Conservation (phyloP, 2,888 invertebrate genomes). For the Watsonalla binaria region DNA sequence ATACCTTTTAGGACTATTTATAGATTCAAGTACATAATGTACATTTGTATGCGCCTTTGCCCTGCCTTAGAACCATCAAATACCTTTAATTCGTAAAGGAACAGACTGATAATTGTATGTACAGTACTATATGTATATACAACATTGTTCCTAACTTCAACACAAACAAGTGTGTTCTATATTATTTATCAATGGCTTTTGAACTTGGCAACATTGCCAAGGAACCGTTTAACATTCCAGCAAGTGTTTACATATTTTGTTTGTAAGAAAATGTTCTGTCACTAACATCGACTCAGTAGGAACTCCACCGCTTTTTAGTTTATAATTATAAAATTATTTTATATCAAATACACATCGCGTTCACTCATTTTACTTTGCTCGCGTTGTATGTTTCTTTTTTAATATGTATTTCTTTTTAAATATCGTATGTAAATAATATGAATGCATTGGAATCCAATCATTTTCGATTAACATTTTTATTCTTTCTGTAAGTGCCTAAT, state of each 20-base stretch:
- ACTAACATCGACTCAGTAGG: slow-evolving; percentile 21
- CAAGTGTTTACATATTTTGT: slow-evolving; percentile 2
- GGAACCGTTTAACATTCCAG: slow-evolving; percentile 4
- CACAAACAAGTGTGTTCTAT: background rate
- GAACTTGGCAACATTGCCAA: slow-evolving; percentile 1
- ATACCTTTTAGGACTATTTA: background rate
- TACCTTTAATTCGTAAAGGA: background rate
- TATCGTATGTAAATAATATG: slow-evolving; percentile 25
- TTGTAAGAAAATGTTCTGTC: slow-evolving; percentile 8
- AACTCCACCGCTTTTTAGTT: slow-evolving; percentile 20
- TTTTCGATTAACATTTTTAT: slow-evolving; percentile 33
- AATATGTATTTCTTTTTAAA: background rate
- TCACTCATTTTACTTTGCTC: slow-evolving; percentile 11
- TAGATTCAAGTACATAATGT: background rate
- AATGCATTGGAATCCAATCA: slow-evolving; percentile 42
- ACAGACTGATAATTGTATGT: background rate
- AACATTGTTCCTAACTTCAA: background rate
- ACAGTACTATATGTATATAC: background rate
- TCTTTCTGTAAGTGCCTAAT: slow-evolving; percentile 21
- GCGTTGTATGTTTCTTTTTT: slow-evolving; percentile 1
- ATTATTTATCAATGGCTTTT: slow-evolving; percentile 1
- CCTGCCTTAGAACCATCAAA: background rate
- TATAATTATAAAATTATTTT: slow-evolving; percentile 8
- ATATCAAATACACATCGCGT: slow-evolving; percentile 19
- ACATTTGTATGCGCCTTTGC: background rate